Conservation (phyloP, 2,888 invertebrate genomes). For the Agrochola lychnidis region DNA sequence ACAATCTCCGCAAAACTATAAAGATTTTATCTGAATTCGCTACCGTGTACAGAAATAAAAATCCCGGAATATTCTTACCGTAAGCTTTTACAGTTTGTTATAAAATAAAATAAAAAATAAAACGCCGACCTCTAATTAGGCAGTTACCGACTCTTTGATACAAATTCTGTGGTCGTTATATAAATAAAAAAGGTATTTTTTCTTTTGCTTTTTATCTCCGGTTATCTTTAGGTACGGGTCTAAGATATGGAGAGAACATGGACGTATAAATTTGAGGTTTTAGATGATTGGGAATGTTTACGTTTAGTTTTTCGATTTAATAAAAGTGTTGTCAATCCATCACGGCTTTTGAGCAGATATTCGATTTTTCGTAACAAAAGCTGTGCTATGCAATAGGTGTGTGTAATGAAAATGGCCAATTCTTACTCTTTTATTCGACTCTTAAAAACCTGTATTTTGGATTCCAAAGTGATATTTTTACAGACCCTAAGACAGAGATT, state of each 20-base stretch:
- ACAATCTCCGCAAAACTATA: constrained; percentile 55
- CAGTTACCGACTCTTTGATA: constrained; percentile 71
- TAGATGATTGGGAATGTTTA: constrained; percentile 32
- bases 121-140: constrained; percentile 71
- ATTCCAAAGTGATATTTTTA: neutral
- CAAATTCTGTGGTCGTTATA: constrained; percentile 73
- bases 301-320: neutral
- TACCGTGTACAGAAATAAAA: constrained; percentile 65
- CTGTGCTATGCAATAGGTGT: too few species aligned
- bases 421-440: neutral
- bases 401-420: neutral
- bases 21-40: constrained; percentile 62
- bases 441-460: neutral
- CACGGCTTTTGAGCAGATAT: neutral
- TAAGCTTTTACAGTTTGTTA: constrained; percentile 65
- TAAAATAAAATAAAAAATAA: constrained; percentile 67
- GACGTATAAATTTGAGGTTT: constrained; percentile 51
- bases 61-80: constrained; percentile 53
- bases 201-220: constrained; percentile 35
- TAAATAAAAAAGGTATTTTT: constrained; percentile 54
- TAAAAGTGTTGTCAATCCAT: neutral
- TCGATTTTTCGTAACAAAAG: too few species aligned
- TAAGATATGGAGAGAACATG: constrained; percentile 54
- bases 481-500: neutral
- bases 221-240: constrained; percentile 59